Evolutionary conservation across 1,140 invertebrate species (phyloP).

Genomic region (Bicyclus anynana): DNA sequence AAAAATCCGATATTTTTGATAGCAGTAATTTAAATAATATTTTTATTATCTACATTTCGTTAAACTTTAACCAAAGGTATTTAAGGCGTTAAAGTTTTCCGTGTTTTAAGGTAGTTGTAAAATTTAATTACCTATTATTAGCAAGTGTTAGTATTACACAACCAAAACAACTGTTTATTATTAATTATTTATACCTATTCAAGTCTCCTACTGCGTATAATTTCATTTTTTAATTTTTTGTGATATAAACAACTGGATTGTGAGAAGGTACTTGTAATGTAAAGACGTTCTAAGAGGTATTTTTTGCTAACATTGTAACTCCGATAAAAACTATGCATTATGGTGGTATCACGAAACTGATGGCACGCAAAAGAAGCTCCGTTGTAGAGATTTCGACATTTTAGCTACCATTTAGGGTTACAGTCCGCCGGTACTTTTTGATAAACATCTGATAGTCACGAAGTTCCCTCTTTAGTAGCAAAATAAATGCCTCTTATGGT

Average conservation of each 20-base stretch:
- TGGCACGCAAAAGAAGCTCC: constrained; percentile 23
- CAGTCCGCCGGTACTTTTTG: constrained; percentile 36
- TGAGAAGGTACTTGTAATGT: background rate
- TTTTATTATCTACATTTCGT: too few relatives aligned
- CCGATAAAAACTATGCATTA: constrained; percentile 10
- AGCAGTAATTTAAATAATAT: too few relatives aligned
- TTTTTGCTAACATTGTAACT: background rate
- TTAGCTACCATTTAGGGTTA: constrained; percentile 43
- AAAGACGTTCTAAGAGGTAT: background rate
- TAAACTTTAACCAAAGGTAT: too few relatives aligned
- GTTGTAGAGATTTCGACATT: constrained; percentile 35
- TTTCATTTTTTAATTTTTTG: background rate
- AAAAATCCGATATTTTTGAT: too few relatives aligned
- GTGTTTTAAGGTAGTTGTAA: background rate
- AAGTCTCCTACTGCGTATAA: too few relatives aligned
- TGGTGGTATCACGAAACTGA: constrained; percentile 22
- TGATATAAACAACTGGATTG: background rate
- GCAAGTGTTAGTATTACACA: too few relatives aligned
- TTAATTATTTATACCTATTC: too few relatives aligned
- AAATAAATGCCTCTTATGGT: constrained; percentile 43
- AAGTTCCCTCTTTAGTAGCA: constrained; percentile 46
- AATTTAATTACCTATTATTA: background rate
- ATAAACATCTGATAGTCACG: constrained; percentile 49
- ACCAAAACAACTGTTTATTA: background rate
- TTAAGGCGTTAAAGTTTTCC: too few relatives aligned